A percentile compares a stretch with the other conserved stretches of the same genome.
Conservation (phyloP, 2,113 vertebrate species). For the Hippopotamus amphibius region DNA sequence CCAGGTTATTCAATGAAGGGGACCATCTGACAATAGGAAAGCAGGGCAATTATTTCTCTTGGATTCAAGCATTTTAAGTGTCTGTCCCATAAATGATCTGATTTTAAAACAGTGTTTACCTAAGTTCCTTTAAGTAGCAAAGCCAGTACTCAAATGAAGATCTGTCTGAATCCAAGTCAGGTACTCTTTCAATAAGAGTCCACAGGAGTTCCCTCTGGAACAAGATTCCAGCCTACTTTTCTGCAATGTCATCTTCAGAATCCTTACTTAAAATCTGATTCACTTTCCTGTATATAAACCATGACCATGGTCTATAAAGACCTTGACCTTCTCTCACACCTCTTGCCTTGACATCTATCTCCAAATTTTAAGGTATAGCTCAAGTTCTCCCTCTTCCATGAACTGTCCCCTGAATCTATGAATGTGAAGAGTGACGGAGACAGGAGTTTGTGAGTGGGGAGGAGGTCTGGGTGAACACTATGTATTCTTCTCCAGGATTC, state of each 20-base stretch:
- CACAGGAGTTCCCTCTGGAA: neutral
- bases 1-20: neutral
- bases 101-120: neutral
- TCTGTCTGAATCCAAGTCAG: constrained; percentile 12
- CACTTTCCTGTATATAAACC: neutral
- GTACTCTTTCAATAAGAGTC: neutral
- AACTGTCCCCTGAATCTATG: neutral
- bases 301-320: neutral
- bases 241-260: constrained; percentile 3
- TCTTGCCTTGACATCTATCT: neutral
- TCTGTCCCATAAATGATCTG: neutral
- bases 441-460: neutral
- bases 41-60: neutral
- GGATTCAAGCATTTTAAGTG: neutral
- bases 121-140: constrained; percentile 28
- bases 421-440: neutral
- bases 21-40: neutral
- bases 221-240: constrained; percentile 8
- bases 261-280: neutral
- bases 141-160: neutral
- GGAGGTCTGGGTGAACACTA: neutral
- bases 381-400: neutral
- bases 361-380: neutral
- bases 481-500: neutral
- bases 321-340: neutral